These are phyloP conservation scores for Agrochola lychnidis DNA, from an alignment of 2,888 invertebrate species.

Conservation along the genomic window DNA sequence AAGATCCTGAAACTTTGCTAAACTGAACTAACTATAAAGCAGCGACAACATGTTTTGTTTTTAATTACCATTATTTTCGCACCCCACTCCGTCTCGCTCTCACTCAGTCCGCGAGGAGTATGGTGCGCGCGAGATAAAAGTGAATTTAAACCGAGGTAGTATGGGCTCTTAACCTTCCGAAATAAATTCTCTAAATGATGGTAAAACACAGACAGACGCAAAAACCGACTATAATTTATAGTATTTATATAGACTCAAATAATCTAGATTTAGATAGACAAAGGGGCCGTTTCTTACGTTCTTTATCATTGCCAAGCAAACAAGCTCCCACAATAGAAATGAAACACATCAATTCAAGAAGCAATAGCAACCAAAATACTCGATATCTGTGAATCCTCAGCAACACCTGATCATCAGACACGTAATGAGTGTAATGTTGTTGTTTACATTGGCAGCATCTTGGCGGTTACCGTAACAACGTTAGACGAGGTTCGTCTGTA, in stretches of 20 bases:
- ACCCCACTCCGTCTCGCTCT: no score
- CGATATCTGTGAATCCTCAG: conserved; percentile 25
- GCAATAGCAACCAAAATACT: conserved; percentile 35
- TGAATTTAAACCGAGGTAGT: no score
- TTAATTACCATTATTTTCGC: no score
- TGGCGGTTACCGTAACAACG: conserved; percentile 34
- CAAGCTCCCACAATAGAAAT: conserved; percentile 30
- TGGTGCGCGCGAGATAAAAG: no score
- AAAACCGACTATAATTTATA: no score
- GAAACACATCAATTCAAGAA: conserved; percentile 17
- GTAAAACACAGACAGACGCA: no score
- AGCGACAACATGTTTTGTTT: no score
- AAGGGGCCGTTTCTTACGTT: neutral
- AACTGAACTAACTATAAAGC: no score
- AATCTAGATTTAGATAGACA: neutral
- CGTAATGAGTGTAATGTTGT: conserved; percentile 29
- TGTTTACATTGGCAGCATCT: conserved; percentile 45
- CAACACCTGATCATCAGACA: conserved; percentile 22
- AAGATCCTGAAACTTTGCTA: no score
- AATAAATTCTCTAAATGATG: no score
- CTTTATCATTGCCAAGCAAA: conserved; percentile 26
- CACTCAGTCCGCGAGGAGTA: no score
- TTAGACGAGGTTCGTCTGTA: conserved; percentile 16
- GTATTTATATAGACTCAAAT: neutral
- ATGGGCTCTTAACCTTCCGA: no score